Evolutionary conservation across 2,888 invertebrate species (phyloP).

Genomic region (Tetropium fuscum): DNA sequence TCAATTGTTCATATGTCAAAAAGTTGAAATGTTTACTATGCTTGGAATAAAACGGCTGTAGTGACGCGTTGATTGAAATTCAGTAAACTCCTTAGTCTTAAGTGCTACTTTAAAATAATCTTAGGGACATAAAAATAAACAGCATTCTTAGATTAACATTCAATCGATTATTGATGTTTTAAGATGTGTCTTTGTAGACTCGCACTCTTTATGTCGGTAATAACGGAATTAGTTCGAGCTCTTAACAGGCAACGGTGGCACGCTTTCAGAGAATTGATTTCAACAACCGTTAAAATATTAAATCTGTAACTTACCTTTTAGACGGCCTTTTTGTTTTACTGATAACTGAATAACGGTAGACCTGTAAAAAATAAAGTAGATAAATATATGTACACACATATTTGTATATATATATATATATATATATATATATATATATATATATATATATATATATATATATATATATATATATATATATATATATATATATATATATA

Average conservation of each 20-base stretch:
- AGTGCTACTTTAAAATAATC: constrained; percentile 30
- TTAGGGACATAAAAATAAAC: constrained; percentile 16
- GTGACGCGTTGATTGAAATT: constrained; percentile 24
- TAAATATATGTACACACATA: too few species aligned
- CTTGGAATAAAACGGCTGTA: constrained; percentile 14
- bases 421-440: too few species aligned
- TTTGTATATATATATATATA: too few species aligned
- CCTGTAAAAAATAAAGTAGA: constrained; percentile 22
- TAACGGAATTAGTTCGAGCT: constrained; percentile 11
- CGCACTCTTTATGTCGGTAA: constrained; percentile 2
- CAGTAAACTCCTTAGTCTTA: constrained; percentile 23
- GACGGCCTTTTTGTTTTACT: neutral
- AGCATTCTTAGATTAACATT: constrained; percentile 20
- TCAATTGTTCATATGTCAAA: constrained; percentile 33
- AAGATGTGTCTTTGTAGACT: constrained; percentile 6
- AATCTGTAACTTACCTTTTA: constrained; percentile 16
- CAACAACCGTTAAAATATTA: constrained; percentile 2
- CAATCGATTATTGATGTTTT: constrained; percentile 22
- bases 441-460: too few species aligned
- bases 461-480: too few species aligned
- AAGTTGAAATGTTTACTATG: constrained; percentile 22
- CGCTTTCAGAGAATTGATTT: constrained; percentile 1
- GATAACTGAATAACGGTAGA: constrained; percentile 3
- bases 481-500: too few species aligned
- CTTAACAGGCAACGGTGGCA: constrained; percentile 2